Conservation (phyloP, 2,888 invertebrate species). For the Exocentrus adspersus region DNA sequence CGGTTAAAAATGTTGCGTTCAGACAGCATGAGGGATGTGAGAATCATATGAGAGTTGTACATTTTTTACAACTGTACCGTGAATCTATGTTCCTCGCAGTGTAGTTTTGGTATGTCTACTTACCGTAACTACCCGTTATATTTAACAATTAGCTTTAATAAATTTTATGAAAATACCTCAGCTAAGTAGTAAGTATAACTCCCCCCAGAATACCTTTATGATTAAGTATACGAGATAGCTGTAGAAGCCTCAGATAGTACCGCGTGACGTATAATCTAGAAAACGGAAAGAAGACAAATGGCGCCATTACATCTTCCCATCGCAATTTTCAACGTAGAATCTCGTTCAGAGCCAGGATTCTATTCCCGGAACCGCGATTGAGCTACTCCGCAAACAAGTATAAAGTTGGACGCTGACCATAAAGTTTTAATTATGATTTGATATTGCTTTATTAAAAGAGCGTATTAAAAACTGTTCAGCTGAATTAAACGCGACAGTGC, state of each 20-base stretch:
- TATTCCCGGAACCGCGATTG: slow-evolving; percentile 15
- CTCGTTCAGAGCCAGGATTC: background rate
- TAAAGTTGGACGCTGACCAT: slow-evolving; percentile 36
- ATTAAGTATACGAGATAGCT: slow-evolving; percentile 33
- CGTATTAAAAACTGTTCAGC: slow-evolving; percentile 12
- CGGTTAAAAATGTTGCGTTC: too few species aligned
- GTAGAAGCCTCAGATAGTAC: slow-evolving; percentile 35
- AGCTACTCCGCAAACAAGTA: slow-evolving; percentile 23
- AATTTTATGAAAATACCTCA: slow-evolving; percentile 17
- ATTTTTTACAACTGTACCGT: background rate
- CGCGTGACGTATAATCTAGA: slow-evolving; percentile 40
- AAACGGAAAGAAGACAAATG: slow-evolving; percentile 34
- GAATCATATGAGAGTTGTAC: too few species aligned
- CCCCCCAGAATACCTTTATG: slow-evolving; percentile 32
- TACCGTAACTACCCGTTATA: too few species aligned
- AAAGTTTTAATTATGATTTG: slow-evolving; percentile 37
- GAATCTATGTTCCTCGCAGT: too few species aligned
- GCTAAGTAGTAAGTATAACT: too few species aligned
- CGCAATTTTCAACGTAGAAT: slow-evolving; percentile 14
- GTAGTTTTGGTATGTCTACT: too few species aligned
- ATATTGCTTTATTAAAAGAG: slow-evolving; percentile 30
- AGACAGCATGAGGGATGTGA: too few species aligned
- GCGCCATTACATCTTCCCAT: slow-evolving; percentile 32
- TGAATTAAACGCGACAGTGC: slow-evolving; percentile 2
- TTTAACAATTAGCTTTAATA: background rate